A percentile compares a stretch with the other conserved stretches of the same genome.
Evolutionary conservation across 2,113 vertebrate species (phyloP).

Genomic region (Coracopsis vasa): DNA sequence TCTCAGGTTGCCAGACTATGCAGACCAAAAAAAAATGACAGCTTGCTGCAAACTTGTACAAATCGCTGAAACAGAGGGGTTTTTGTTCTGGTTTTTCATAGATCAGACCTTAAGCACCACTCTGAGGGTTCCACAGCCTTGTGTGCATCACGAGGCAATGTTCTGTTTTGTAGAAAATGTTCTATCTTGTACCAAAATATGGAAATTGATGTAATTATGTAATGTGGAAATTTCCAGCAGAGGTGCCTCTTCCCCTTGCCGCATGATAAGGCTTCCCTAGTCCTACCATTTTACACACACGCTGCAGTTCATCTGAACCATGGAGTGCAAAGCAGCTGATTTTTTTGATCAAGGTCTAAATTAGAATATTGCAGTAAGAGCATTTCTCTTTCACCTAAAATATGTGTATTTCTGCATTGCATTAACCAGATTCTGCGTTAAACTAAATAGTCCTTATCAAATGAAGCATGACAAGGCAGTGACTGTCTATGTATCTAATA

Average conservation of each 20-base stretch:
- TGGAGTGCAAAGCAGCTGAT: background rate
- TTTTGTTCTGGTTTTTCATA: background rate
- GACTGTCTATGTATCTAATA: background rate
- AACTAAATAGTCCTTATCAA: background rate
- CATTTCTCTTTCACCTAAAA: background rate
- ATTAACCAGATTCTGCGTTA: background rate
- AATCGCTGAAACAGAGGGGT: background rate
- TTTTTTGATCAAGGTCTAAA: background rate
- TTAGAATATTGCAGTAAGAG: background rate
- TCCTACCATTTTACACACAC: background rate
- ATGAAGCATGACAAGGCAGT: background rate
- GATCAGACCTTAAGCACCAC: background rate
- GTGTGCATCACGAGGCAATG: background rate
- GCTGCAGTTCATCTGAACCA: background rate
- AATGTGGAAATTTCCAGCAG: background rate
- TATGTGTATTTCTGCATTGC: background rate
- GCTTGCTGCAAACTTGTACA: background rate
- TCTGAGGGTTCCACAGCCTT: background rate
- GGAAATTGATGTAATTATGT: background rate
- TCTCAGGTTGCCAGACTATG: background rate
- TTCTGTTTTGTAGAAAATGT: background rate
- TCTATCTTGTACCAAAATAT: background rate
- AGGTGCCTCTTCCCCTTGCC: background rate
- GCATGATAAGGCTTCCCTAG: background rate
- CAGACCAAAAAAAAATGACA: background rate